These are phyloP conservation scores for Nomada fucata DNA, from an alignment of 2,888 invertebrate species.

Conservation along the genomic window DNA sequence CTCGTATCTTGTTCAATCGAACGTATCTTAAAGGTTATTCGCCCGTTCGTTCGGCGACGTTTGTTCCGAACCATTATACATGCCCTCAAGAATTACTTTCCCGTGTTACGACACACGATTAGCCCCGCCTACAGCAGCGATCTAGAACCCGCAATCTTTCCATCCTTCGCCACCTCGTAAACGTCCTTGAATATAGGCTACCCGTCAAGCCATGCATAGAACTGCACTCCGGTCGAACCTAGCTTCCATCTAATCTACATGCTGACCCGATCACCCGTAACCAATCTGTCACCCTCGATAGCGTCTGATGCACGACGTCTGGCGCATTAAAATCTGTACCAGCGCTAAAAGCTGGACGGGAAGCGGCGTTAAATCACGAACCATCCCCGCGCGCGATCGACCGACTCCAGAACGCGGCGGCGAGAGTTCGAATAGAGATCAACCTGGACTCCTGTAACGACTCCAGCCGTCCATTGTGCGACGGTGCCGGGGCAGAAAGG, in stretches of 20 bases:
- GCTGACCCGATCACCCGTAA: not conserved
- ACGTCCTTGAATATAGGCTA: conserved; percentile 39
- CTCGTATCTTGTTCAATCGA: not conserved
- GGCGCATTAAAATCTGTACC: conserved; percentile 24
- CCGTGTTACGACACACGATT: not conserved
- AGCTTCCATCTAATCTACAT: not conserved
- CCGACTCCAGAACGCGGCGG: not conserved
- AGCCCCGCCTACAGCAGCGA: not conserved
- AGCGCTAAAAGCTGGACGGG: not conserved
- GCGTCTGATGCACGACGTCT: conserved; percentile 25
- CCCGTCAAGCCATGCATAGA: not conserved
- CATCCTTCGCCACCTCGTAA: conserved; percentile 59
- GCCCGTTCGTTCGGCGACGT: not conserved
- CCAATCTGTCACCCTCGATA: conserved; percentile 9
- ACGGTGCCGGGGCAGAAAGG: conserved; percentile 1
- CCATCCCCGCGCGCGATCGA: conserved; percentile 11
- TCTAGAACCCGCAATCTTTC: not conserved
- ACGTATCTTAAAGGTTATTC: not conserved
- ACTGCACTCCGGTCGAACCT: not conserved
- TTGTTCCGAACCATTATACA: not conserved
- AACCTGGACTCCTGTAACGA: conserved; percentile 6
- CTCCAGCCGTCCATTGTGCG: not conserved
- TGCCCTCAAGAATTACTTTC: not conserved
- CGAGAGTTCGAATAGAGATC: not conserved
- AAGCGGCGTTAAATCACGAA: conserved; percentile 17